Evolutionary conservation across 2,888 invertebrate genomes (phyloP).

Genomic region (Apamea epomidion): DNA sequence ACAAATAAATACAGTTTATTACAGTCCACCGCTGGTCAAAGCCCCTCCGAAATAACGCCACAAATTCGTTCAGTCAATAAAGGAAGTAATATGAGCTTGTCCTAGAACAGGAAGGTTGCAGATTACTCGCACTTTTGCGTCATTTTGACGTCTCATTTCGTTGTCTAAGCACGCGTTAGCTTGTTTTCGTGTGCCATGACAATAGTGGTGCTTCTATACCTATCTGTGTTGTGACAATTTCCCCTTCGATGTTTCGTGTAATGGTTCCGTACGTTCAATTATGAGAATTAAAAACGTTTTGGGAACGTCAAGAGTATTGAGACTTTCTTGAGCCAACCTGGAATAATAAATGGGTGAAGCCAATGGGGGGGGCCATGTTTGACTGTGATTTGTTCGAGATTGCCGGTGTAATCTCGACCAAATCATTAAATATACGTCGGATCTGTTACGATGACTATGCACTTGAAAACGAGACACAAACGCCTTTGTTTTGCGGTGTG

Average conservation of each 20-base stretch:
- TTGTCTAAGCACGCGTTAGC: background rate
- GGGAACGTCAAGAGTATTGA: conserved; percentile 28
- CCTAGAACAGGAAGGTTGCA: background rate
- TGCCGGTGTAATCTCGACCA: background rate
- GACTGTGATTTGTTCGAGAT: conserved; percentile 4
- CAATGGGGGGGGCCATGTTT: conserved; percentile 5
- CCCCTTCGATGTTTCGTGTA: conserved; percentile 33
- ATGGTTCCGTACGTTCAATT: conserved; percentile 53
- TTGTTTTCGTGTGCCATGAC: background rate
- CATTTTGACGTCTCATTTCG: background rate
- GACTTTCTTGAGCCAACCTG: conserved; percentile 37
- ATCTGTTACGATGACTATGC: no score
- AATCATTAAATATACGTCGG: no score
- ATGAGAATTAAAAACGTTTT: conserved; percentile 59
- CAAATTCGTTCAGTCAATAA: background rate
- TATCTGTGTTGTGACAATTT: background rate
- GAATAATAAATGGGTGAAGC: conserved; percentile 11
- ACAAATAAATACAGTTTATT: background rate
- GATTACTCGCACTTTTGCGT: background rate
- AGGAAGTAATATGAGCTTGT: background rate
- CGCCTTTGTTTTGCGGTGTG: no score
- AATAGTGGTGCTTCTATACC: conserved; percentile 24
- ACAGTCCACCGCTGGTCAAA: background rate
- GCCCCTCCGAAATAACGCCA: conserved; percentile 2
- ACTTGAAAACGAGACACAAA: no score